These are phyloP conservation scores for Syngnathoides biaculeatus DNA, from an alignment of 2,113 vertebrate species.

Conservation along the genomic window DNA sequence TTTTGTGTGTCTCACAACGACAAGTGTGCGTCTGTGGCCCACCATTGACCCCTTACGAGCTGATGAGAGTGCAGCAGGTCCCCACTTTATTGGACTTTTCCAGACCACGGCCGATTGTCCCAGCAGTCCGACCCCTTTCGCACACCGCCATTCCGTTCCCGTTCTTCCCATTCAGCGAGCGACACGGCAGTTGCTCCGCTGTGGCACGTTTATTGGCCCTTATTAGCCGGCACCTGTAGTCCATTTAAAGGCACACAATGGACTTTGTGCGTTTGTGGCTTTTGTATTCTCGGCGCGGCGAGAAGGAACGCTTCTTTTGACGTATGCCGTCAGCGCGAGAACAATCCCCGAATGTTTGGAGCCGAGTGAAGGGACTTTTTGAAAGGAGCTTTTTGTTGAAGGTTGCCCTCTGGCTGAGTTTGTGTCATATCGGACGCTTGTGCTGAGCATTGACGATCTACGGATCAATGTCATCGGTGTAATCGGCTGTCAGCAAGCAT, in stretches of 20 bases:
- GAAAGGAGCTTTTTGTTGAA: constrained; percentile 52
- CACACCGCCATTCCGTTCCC: constrained; percentile 19
- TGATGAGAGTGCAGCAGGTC: constrained; percentile 43
- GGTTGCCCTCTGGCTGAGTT: constrained; percentile 18
- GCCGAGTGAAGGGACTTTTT: constrained; percentile 33
- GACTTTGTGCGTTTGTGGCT: constrained; percentile 10
- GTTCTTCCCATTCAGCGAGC: constrained; percentile 19
- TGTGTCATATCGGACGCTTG: constrained; percentile 1
- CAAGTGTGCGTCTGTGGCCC: not conserved
- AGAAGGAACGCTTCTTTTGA: constrained; percentile 29
- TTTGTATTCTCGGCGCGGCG: constrained; percentile 16
- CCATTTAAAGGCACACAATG: constrained; percentile 29
- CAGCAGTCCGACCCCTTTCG: constrained; percentile 34
- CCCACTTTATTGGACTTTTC: constrained; percentile 32
- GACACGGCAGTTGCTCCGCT: constrained; percentile 52
- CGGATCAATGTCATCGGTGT: not conserved
- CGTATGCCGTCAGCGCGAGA: constrained; percentile 16
- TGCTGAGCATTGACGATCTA: not conserved
- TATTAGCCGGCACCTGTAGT: constrained; percentile 59
- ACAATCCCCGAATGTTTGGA: constrained; percentile 27
- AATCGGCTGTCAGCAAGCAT: not conserved
- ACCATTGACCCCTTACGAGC: constrained; percentile 13
- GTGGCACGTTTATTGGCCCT: constrained; percentile 55
- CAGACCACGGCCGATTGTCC: constrained; percentile 34
- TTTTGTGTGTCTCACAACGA: too few relatives aligned